A percentile compares a stretch with the other conserved stretches of the same genome.
phyloP scores from a whole-genome alignment of 2,113 vertebrate species.

The Campylorhamphus procurvoides region DNA sequence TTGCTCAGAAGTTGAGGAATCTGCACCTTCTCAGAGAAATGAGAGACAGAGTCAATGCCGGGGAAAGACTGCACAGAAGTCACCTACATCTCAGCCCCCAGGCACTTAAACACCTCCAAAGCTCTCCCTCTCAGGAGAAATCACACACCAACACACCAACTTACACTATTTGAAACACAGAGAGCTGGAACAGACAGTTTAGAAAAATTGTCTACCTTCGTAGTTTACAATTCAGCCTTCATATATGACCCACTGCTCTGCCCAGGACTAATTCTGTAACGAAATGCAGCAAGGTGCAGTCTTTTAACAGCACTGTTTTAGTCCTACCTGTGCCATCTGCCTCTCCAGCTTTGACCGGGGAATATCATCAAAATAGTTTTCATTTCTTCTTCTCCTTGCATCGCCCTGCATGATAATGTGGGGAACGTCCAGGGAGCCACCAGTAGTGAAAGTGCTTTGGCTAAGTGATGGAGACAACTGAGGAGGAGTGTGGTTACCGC shows the following conservation, averaged over 20 bases:
- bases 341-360: slow-evolving; percentile 98
- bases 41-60: not conserved
- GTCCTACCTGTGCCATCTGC: slow-evolving; percentile 99
- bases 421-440: slow-evolving; percentile 97
- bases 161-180: not conserved
- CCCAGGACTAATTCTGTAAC: not conserved
- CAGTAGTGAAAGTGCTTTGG: slow-evolving; percentile 94
- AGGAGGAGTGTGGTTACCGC: slow-evolving; percentile 95
- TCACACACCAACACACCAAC: not conserved
- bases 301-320: not conserved
- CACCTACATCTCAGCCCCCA: not conserved
- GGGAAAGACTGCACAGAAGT: not conserved
- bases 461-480: slow-evolving; percentile 95
- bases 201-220: not conserved
- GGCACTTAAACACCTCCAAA: not conserved
- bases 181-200: not conserved
- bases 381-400: slow-evolving; percentile 96
- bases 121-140: not conserved
- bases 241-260: not conserved
- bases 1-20: slow-evolving; percentile 3
- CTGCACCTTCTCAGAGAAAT: not conserved
- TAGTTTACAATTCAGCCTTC: not conserved
- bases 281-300: not conserved
- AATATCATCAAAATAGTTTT: slow-evolving; percentile 98
- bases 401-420: slow-evolving; percentile 99